phyloP scores from a whole-genome alignment of 2,797 vertebrate species.

The Okamejei kenojei region DNA sequence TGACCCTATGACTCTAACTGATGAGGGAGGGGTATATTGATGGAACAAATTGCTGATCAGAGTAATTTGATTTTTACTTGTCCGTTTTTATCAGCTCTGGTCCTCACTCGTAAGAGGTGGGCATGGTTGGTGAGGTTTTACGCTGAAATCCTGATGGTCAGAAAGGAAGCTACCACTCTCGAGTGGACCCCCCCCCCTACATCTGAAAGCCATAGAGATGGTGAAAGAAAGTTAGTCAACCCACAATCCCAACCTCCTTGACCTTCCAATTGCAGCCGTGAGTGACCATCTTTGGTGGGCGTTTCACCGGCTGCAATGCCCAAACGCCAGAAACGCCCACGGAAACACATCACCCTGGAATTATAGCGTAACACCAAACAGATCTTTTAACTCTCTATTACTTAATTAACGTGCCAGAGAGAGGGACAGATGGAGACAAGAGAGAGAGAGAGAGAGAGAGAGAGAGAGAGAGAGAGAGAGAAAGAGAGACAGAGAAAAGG shows the following conservation, averaged over 20 bases:
- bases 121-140: too few relatives aligned
- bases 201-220: background rate
- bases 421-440: background rate
- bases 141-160: background rate
- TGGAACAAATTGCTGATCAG: too few relatives aligned
- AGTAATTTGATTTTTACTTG: too few relatives aligned
- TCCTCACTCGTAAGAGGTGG: too few relatives aligned
- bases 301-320: background rate
- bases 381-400: background rate
- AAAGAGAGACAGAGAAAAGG: background rate
- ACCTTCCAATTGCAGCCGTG: background rate
- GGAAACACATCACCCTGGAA: background rate
- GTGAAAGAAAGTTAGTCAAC: background rate
- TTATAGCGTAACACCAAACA: slow-evolving; percentile 26
- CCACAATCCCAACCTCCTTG: background rate
- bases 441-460: background rate
- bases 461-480: background rate
- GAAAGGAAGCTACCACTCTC: background rate
- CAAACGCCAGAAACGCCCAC: background rate
- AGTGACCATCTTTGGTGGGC: background rate
- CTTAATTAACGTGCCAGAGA: slow-evolving; percentile 16
- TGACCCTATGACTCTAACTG: too few relatives aligned
- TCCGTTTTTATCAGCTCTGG: too few relatives aligned
- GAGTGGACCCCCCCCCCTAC: background rate
- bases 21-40: too few relatives aligned